Evolutionary conservation across 2,888 invertebrate species (phyloP), one percentile per base, ranked within the genome.

Genomic region (Chironomus tentans): DNA sequence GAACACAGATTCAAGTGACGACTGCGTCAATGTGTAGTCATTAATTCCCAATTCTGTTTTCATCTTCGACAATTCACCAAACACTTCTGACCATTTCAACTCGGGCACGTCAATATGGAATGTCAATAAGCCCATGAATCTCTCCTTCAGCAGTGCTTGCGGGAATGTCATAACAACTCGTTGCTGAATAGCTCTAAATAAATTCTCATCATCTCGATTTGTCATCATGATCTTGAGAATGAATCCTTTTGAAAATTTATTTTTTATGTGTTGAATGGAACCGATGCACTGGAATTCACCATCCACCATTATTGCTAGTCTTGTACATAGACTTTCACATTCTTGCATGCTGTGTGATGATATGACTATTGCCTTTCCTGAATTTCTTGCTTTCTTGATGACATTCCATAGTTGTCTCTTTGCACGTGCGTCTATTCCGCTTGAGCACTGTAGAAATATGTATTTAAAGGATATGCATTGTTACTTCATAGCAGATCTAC

Each of bases 281-380:
- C 91, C 91, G 46, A 90, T 83, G 78, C 89, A 90, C 79, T 87
- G 85, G 81, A 91, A 88, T 77, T 85, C 83, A 0, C 92, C 92
- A 80, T 88, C 88, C 78, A 91, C 91, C 91, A 92, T 91, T 78
- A 92, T 89, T 62, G 89, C 90, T 79, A 92, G 84, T 21, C 91
- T 84, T 10, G 90, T 89, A 82, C 92, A 92, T 68, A 92, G 85
- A 70, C 89, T 90, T 84, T 92, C 91, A 83, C 91, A 91, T 83
- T 92, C 92, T 81, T 90, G 90, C 90, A 92, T 91, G 81, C 90
- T 91, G 83, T 91, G 91, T 70, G 92, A 92, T 47, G 93, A 93
- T 78, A 93, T 85, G 78, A 93, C 86, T 70, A 93, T 87, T 78
- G 88, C 87, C 79, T 87, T 86, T 4, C 91, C 89, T 0, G 92